Conservation (phyloP, 2,797 vertebrate species). For the Amniataba percoides region DNA sequence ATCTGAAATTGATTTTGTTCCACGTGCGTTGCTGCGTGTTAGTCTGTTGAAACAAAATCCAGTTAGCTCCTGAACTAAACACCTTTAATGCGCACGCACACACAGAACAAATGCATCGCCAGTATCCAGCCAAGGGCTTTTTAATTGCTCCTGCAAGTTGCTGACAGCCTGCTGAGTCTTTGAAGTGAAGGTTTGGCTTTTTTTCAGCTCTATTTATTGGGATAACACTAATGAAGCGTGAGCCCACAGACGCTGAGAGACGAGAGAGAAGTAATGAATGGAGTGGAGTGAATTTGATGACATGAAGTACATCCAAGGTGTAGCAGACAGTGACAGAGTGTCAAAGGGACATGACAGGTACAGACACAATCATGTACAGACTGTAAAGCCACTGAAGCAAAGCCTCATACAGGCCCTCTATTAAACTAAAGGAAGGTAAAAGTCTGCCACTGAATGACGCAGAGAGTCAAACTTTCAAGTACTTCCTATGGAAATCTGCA, state of each 20-base stretch:
- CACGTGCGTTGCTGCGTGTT: constrained; percentile 26
- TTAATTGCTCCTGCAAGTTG: constrained; percentile 74
- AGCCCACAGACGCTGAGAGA: constrained; percentile 31
- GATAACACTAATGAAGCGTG: constrained; percentile 69
- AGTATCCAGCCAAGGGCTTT: constrained; percentile 49
- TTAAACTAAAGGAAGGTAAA: background rate
- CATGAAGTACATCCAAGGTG: constrained; percentile 31
- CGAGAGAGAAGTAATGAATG: constrained; percentile 51
- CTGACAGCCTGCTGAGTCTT: constrained; percentile 70
- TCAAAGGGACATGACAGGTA: constrained; percentile 45
- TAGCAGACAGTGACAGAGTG: constrained; percentile 24
- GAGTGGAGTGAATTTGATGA: constrained; percentile 46
- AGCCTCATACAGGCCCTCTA: constrained; percentile 1
- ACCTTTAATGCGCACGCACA: constrained; percentile 19
- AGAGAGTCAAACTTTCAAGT: too few species aligned
- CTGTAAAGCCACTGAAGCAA: background rate
- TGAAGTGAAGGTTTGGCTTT: constrained; percentile 70
- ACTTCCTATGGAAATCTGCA: too few species aligned
- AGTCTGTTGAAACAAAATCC: constrained; percentile 38
- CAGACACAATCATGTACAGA: constrained; percentile 2
- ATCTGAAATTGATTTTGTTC: constrained; percentile 49
- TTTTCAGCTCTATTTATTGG: constrained; percentile 62
- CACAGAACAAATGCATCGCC: constrained; percentile 48
- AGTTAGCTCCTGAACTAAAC: constrained; percentile 39
- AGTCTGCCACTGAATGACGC: background rate